Evolutionary conservation across 2,113 vertebrate genomes (phyloP), one percentile per base, ranked within the genome.

Genomic region (Elanus axillaris): DNA sequence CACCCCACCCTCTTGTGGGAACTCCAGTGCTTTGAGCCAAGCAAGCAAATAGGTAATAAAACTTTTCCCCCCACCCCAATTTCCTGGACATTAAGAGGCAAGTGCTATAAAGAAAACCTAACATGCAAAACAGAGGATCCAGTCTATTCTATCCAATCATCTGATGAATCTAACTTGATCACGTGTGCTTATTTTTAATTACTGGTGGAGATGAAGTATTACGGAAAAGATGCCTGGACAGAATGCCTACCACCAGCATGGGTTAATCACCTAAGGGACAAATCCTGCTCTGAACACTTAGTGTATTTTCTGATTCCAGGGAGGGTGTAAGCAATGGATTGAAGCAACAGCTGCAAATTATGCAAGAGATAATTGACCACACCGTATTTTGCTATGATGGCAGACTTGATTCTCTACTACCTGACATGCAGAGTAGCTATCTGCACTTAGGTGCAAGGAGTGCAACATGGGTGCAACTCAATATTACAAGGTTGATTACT

Each of bases 361-460:
- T 13, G 62, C 59, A 96, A 94, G 59, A 76, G n/a, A 66, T 64
- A 91, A 94, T 42, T 42, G 48, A 66, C 64, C 48, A 62, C 67
- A 75, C 52, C 26, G 0, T 38, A 36, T 78, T 91, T 67, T 90
- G 90, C 73, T 75, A 16, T 42, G 74, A 69, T 15, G 72, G 71
- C 71, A 93, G 78, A 68, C 87, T 72, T 62, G 27, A 38, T 90
- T 72, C 75, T 69, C 71, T 72, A 7, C 80, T 36, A 31, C 69
- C 45, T 42, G 45, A 56, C 53, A 90, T 23, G 17, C 0, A 0
- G 23, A 56, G 25, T 7, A 81, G 48, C 69, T 52, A 32, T 43
- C 38, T 56, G 36, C 80, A 56, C 36, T 47, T 13, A 10, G 31
- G 62, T 56, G 53, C 84, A 27, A 56, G 47, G 43, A 83, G 23